Conservation (phyloP, 2,113 vertebrate genomes). For the Etia nguti region DNA sequence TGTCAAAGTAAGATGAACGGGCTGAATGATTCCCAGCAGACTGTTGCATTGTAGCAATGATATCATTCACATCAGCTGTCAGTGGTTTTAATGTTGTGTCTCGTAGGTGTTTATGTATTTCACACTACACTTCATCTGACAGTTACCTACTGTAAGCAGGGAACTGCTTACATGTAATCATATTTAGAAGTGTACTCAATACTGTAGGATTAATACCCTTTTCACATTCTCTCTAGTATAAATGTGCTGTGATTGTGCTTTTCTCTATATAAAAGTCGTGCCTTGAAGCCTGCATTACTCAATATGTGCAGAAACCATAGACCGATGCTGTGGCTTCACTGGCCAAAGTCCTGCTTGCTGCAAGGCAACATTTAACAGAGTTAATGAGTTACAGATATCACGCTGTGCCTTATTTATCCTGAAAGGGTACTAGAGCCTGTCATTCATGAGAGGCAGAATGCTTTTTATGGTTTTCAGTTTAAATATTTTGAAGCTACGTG, state of each 20-base stretch:
- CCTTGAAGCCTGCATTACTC: not conserved
- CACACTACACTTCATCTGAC: not conserved
- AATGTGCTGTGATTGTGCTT: not conserved
- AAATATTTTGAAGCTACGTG: not conserved
- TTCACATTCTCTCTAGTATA: not conserved
- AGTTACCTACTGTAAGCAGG: not conserved
- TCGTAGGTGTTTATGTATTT: not conserved
- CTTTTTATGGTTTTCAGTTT: not conserved
- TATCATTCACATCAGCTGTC: not conserved
- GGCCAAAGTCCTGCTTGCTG: constrained; percentile 59
- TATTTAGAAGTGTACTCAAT: constrained; percentile 13
- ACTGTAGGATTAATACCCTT: not conserved
- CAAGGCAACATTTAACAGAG: constrained; percentile 28
- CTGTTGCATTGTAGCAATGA: not conserved
- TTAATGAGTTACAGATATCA: constrained; percentile 66
- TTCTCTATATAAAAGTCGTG: not conserved
- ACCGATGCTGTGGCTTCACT: not conserved
- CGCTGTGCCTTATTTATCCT: constrained; percentile 2
- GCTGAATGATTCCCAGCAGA: not conserved
- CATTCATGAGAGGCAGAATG: not conserved
- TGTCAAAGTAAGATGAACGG: not conserved
- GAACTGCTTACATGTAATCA: constrained; percentile 27
- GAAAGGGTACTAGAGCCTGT: not conserved
- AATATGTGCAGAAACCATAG: not conserved
- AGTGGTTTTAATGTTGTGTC: not conserved